These are phyloP conservation scores for Lagopus muta DNA, from an alignment of 2,113 vertebrate genomes.

Conservation along the genomic window DNA sequence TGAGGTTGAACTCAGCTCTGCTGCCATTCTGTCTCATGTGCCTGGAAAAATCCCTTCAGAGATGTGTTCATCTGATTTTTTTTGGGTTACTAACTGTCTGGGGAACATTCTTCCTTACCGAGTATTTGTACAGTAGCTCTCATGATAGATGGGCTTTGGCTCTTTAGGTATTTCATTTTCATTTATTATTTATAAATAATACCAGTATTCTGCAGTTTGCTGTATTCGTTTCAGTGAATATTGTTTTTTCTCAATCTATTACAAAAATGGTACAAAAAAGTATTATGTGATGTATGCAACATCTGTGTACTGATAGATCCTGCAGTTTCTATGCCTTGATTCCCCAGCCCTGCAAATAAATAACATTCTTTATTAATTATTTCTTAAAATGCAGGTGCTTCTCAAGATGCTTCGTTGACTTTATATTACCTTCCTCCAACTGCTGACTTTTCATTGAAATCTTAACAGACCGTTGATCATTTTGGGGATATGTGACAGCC, in stretches of 20 bases:
- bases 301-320: background rate
- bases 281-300: background rate
- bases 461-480: background rate
- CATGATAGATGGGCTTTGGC: background rate
- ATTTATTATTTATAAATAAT: background rate
- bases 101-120: background rate
- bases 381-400: conserved; percentile 12
- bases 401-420: background rate
- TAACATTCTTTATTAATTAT: conserved; percentile 10
- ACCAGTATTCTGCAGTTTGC: background rate
- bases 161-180: background rate
- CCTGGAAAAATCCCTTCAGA: background rate
- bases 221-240: background rate
- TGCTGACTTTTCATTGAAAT: background rate
- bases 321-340: background rate
- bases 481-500: background rate
- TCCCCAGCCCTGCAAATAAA: background rate
- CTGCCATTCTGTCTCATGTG: background rate
- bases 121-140: background rate
- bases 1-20: background rate
- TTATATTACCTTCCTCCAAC: background rate
- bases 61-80: background rate
- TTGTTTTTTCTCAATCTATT: background rate
- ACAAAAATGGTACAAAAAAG: background rate
- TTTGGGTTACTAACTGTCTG: background rate